Percentiles rank a stretch among this genome's conserved stretches.
phyloP scores from a whole-genome alignment of 2,888 invertebrate genomes.

The Patella depressa region DNA sequence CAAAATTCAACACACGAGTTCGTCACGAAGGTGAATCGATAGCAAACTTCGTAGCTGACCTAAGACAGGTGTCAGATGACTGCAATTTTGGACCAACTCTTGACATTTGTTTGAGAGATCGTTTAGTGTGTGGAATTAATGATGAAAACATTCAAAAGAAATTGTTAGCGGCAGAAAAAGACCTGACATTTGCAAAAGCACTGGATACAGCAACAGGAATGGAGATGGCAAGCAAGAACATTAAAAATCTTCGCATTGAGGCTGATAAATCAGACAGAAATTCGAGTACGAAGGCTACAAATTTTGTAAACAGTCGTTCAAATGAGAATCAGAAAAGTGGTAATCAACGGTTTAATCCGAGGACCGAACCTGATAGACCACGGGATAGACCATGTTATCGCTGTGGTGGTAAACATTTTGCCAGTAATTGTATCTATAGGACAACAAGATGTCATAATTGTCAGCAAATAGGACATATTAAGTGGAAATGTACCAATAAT shows the following conservation, averaged over 20 bases:
- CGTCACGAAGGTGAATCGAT: too few species aligned
- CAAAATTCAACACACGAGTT: too few species aligned
- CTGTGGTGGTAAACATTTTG: slow-evolving; percentile 1
- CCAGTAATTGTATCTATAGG: background rate
- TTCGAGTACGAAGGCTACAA: too few species aligned
- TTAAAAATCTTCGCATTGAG: too few species aligned
- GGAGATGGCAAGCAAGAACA: too few species aligned
- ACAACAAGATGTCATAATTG: background rate
- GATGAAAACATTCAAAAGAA: background rate
- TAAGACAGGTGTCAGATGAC: background rate
- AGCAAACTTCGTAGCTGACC: background rate
- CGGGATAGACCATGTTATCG: background rate
- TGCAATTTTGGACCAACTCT: background rate
- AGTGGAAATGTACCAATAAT: background rate
- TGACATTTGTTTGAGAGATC: background rate
- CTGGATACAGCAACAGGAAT: too few species aligned
- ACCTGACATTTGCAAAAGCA: background rate
- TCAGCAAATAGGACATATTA: background rate
- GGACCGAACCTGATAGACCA: background rate
- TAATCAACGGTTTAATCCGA: too few species aligned
- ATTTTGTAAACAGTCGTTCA: too few species aligned
- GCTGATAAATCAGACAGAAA: too few species aligned
- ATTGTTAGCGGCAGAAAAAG: background rate
- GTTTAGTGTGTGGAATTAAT: background rate
- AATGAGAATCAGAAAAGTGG: too few species aligned